Base-by-base conservation (phyloP, 2,888 invertebrate genomes). In the Elegia similella region DNA sequence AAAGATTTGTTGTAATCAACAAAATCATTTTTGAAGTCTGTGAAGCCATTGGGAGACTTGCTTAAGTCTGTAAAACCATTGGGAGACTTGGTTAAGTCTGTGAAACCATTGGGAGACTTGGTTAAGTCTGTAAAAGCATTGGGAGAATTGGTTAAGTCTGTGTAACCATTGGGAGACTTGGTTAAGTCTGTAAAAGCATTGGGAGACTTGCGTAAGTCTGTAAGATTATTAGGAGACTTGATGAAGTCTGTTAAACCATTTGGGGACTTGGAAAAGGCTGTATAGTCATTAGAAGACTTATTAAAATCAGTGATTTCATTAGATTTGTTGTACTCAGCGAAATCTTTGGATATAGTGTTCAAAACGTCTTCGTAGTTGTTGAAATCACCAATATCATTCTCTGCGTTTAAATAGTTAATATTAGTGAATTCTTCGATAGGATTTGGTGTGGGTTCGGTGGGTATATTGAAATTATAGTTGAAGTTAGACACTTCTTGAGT, bases 391-490 rank as follows among this genome's bases (percentile, higher is more conserved):
- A 30, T 42, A 29, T 48, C 56, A 13, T 56, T 56, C 12, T 56
- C 56, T n/a, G 46, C 7, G 7, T 66, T 65, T 0, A 69, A 42
- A 30, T 70, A 64, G 17, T 67, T 67, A 0, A 65, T 59, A 0
- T 61, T 61, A 0, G 69, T 56, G 56, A 77, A 74, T 30, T 74
- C 72, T 1, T 74, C 76, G 0, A 76, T 67, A 0, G 74, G 69
- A 32, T 77, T 73, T 1, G 69, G 62, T 2, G 50, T 34, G 0
- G 30, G 10, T 42, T 56, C 56, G 5, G 17, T 17, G 10, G 32
- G 55, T 13, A 55, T 1, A 7, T 17, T 34, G 7, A 42, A 7
- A 12, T 50, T 47, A 30, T 29, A 48, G 12, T 56, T 12, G 7
- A 7, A 17, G 3, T 48, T 13, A n/a, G 32, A 23, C 8, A 55